A percentile compares a stretch with the other conserved stretches of the same genome.
Evolutionary conservation across 2,113 vertebrate genomes (phyloP).

Genomic region (Sakesphorus luctuosus): DNA sequence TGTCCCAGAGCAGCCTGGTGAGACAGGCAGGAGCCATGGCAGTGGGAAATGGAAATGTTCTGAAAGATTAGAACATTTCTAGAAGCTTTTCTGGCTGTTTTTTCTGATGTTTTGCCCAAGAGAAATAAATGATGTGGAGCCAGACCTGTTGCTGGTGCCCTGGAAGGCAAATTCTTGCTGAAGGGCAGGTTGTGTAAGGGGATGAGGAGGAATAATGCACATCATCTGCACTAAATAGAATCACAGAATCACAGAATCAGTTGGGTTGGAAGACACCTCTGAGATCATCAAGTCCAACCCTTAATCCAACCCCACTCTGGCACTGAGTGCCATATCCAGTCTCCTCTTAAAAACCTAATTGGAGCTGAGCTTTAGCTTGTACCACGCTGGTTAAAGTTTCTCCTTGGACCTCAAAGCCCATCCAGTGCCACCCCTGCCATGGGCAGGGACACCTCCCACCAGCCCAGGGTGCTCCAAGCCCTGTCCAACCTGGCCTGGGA

Average conservation of each 20-base stretch:
- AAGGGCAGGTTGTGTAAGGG: not conserved
- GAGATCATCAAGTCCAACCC: not conserved
- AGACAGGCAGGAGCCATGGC: not conserved
- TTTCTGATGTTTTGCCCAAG: no score
- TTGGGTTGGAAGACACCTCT: no score
- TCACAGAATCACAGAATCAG: no score
- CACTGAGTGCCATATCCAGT: no score
- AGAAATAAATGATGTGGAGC: not conserved
- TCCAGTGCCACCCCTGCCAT: not conserved
- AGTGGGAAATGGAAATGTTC: not conserved
- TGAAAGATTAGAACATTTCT: not conserved
- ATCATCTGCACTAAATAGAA: not conserved
- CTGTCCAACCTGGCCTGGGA: not conserved
- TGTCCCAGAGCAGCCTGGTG: not conserved
- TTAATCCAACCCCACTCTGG: no score
- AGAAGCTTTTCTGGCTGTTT: not conserved
- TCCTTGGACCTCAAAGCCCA: not conserved
- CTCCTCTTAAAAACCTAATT: no score
- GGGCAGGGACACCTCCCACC: not conserved
- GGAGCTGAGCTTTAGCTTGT: not conserved
- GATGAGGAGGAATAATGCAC: not conserved
- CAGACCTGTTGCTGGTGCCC: not conserved
- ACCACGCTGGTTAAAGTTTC: not conserved
- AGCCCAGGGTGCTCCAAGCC: not conserved
- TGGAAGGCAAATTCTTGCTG: not conserved